A percentile compares a stretch with the other conserved stretches of the same genome.
phyloP scores from a whole-genome alignment of 2,797 vertebrate genomes.

The Sphenodon punctatus region DNA sequence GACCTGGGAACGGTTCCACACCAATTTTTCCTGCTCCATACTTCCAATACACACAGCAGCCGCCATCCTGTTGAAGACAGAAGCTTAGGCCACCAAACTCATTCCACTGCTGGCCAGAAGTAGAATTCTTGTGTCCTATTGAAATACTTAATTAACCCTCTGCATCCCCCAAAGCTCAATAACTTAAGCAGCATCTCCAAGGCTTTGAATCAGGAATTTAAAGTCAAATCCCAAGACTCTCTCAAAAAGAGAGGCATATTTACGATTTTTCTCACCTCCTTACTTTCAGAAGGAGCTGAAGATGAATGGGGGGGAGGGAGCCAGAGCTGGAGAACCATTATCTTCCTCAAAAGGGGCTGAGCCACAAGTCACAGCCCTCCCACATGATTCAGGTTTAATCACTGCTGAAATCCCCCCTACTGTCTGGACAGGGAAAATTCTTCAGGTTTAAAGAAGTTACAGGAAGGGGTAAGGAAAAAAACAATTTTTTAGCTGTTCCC shows the following conservation, averaged over 20 bases:
- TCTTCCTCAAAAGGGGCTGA: not conserved
- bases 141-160: not conserved
- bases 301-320: not conserved
- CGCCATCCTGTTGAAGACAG: not conserved
- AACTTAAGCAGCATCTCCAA: not conserved
- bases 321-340: not conserved
- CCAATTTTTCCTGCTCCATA: not conserved
- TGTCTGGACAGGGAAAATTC: rapidly evolving
- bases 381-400: not conserved
- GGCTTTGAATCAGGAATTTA: not conserved
- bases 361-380: not conserved
- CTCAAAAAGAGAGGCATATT: not conserved
- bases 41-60: not conserved
- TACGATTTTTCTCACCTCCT: not conserved
- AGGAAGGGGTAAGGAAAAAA: no score
- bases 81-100: rapidly evolving
- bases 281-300: not conserved
- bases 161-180: not conserved
- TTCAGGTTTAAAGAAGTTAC: rapidly evolving
- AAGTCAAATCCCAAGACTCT: not conserved
- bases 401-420: not conserved
- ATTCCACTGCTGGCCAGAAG: not conserved
- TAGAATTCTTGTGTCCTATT: not conserved
- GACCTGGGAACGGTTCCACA: not conserved
- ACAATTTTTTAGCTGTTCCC: not conserved